Percentiles rank a stretch among this genome's conserved stretches.
These are phyloP conservation scores for Thymelicus acteon DNA, from an alignment of 2,888 invertebrate species.

Conservation along the genomic window DNA sequence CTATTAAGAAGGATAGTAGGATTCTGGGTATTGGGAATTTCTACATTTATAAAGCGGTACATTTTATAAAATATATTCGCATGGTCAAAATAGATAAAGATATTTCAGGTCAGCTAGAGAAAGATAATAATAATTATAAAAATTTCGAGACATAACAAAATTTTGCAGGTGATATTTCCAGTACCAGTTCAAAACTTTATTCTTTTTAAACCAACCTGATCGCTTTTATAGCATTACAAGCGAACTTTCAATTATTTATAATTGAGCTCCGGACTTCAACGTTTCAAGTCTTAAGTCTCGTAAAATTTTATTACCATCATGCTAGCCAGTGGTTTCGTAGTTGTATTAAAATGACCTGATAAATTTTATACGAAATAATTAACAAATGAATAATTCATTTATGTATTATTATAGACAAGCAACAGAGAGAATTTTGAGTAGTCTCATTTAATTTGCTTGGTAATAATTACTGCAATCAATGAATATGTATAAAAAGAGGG, in stretches of 20 bases:
- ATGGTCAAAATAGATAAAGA: too few relatives aligned
- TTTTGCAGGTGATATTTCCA: too few relatives aligned
- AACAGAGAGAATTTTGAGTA: conserved; percentile 17
- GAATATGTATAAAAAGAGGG: too few relatives aligned
- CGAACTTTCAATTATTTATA: neutral
- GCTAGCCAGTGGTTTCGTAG: neutral
- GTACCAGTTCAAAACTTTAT: neutral
- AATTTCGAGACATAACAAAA: too few relatives aligned
- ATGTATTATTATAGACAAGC: conserved; percentile 6
- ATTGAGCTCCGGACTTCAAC: neutral
- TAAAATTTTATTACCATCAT: neutral
- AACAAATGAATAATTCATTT: conserved; percentile 11
- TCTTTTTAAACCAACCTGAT: neutral
- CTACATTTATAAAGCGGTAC: too few relatives aligned
- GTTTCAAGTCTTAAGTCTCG: neutral
- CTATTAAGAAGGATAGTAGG: too few relatives aligned
- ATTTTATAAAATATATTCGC: too few relatives aligned
- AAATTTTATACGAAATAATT: conserved; percentile 9
- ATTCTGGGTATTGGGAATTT: too few relatives aligned
- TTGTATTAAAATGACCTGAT: neutral
- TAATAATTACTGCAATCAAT: neutral
- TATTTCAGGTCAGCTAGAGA: too few relatives aligned
- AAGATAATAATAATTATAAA: too few relatives aligned
- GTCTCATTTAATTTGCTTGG: conserved; percentile 18
- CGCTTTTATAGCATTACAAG: neutral